These are phyloP conservation scores for Mycteria americana DNA, from an alignment of 2,797 vertebrate genomes.

Conservation along the genomic window DNA sequence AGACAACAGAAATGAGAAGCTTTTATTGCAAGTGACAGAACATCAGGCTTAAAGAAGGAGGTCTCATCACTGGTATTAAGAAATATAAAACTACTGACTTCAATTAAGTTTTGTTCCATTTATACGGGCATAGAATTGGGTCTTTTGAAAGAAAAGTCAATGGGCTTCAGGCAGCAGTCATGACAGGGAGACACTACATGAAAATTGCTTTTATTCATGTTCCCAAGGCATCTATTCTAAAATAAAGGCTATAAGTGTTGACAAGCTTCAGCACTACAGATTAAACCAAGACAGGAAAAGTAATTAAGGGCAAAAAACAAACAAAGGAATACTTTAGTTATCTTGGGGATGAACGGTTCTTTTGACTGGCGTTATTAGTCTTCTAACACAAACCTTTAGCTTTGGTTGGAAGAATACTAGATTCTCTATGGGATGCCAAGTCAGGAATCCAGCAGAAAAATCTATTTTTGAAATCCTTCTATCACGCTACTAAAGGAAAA, in stretches of 20 bases:
- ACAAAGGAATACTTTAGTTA: constrained; percentile 32
- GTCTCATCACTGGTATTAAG: not conserved
- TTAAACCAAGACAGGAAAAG: constrained; percentile 37
- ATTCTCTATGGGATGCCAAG: constrained; percentile 41
- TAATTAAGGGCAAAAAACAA: constrained; percentile 30
- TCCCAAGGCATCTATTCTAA: not conserved
- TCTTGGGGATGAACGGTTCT: constrained; percentile 32
- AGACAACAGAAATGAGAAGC: not conserved
- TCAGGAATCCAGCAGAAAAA: constrained; percentile 21
- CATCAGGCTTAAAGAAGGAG: not conserved
- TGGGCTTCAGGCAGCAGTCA: not conserved
- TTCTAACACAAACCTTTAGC: constrained; percentile 22
- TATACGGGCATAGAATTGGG: not conserved
- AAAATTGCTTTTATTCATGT: not conserved
- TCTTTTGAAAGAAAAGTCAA: not conserved
- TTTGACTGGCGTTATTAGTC: constrained; percentile 34
- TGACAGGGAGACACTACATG: not conserved
- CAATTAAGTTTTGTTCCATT: not conserved
- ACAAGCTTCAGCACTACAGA: constrained; percentile 3
- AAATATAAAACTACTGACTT: not conserved
- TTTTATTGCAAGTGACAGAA: not conserved
- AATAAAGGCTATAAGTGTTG: not conserved
- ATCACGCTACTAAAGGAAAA: not conserved
- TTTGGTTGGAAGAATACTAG: constrained; percentile 61
- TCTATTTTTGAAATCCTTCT: constrained; percentile 10